Base-by-base conservation (phyloP, 2,113 vertebrate genomes). In the Spea multiplicata region DNA sequence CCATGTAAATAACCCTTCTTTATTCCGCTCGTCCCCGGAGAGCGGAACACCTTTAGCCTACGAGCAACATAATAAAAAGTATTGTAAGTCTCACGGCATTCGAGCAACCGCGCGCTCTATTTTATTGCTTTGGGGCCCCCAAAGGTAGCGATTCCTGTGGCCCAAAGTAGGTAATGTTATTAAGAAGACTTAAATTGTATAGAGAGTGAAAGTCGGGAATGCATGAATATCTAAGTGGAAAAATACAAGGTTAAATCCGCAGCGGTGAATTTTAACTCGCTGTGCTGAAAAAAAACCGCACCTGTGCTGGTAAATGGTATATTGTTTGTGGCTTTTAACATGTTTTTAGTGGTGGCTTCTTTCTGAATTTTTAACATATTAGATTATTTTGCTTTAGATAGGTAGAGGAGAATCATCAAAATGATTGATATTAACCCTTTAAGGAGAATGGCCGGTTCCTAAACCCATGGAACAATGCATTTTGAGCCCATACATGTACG, bases 41-140 rank as follows among this genome's bases (percentile, higher is more conserved):
- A 77, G 45, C 9, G 6, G n/a, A 10, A 44, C 75, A 70, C 75
- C 75, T 77, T 77, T 53, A 70, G n/a, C 66, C 75, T 77, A 46
- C 75, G 70, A 77, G 59, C 66, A 77, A 71, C 52, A 71, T 77
- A 77, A 77, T 77, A 70, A 77, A 77, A 77, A 61, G 66, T 77
- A 77, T 44, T 61, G 53, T 70, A 70, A 30, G 66, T 46, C 67
- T 62, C 16, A 59, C 44, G 65, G 66, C 53, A 59, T 5, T 9
- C 55, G 13, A 70, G 53, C 5, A 76, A 30, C 9, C 66, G 5
- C 66, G 49, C 66, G 61, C 55, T 69, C 45, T 44, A 68, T 77
- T 62, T 77, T 77, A 77, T 77, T 77, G 75, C 55, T 77, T 16
- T 12, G 9, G 61, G 66, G 8, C 66, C 66, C 75, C 75, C 75